Conservation (phyloP, 2,113 vertebrate genomes). For the Orthonyx spaldingii region DNA sequence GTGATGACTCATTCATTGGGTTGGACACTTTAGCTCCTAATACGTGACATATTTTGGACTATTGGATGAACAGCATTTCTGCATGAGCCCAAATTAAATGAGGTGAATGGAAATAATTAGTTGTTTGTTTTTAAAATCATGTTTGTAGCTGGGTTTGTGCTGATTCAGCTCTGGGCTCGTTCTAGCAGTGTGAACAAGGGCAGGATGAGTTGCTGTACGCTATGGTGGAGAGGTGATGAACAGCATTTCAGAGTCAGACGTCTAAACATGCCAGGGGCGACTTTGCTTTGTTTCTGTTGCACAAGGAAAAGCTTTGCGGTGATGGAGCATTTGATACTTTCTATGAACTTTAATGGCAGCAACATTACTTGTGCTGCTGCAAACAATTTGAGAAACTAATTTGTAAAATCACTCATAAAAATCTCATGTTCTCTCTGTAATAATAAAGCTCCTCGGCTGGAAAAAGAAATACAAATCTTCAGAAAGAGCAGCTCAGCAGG, state of each 20-base stretch:
- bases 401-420: slow-evolving; percentile 49
- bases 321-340: background rate
- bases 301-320: background rate
- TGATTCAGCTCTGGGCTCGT: background rate
- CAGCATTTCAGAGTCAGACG: background rate
- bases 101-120: slow-evolving; percentile 41
- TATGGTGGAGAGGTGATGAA: background rate
- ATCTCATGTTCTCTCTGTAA: background rate
- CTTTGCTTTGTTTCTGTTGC: background rate
- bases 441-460: background rate
- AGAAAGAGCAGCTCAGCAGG: background rate
- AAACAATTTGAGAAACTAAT: slow-evolving; percentile 42
- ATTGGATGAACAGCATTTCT: slow-evolving; percentile 9
- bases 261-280: background rate
- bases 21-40: slow-evolving; percentile 33
- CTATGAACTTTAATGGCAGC: slow-evolving; percentile 15
- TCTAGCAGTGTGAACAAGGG: background rate
- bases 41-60: slow-evolving; percentile 43
- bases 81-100: background rate
- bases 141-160: slow-evolving; percentile 11
- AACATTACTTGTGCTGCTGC: slow-evolving; percentile 3
- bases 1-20: slow-evolving; percentile 55
- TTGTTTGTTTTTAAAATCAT: slow-evolving; percentile 34
- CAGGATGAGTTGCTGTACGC: background rate
- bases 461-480: background rate